These are phyloP conservation scores for Microctonus brassicae DNA, from an alignment of 2,888 invertebrate species.

Conservation along the genomic window DNA sequence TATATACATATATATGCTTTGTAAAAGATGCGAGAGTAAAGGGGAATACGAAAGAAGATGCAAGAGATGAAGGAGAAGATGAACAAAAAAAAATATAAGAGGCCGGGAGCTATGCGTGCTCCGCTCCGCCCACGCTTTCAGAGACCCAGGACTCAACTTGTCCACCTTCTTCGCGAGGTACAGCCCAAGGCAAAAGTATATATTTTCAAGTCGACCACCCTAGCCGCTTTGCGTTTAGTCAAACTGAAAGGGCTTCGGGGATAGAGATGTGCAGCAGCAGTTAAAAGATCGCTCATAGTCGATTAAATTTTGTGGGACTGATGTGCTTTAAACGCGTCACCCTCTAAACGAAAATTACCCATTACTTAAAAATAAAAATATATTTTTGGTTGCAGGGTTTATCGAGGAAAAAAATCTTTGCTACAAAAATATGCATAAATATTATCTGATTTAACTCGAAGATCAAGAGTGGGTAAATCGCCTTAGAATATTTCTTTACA, in stretches of 20 bases:
- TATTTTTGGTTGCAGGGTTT: background rate
- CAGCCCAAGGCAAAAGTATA: constrained; percentile 64
- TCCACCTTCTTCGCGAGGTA: constrained; percentile 66
- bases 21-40: constrained; percentile 12
- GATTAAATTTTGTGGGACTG: constrained; percentile 18
- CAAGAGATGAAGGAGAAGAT: constrained; percentile 44
- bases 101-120: constrained; percentile 69
- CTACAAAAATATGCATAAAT: background rate
- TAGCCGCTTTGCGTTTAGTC: constrained; percentile 40
- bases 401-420: background rate
- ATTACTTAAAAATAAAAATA: background rate
- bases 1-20: constrained; percentile 18
- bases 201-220: constrained; percentile 45
- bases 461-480: background rate
- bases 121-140: constrained; percentile 69
- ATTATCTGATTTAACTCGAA: constrained; percentile 12
- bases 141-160: constrained; percentile 68
- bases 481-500: background rate
- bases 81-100: constrained; percentile 51
- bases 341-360: background rate
- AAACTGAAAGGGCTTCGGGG: constrained; percentile 37
- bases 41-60: constrained; percentile 37
- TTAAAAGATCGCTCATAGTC: constrained; percentile 23
- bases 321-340: constrained; percentile 7
- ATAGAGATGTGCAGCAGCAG: constrained; percentile 3